A percentile compares a stretch with the other conserved stretches of the same genome.
Evolutionary conservation across 2,113 vertebrate genomes (phyloP).

Genomic region (Neogale vison): DNA sequence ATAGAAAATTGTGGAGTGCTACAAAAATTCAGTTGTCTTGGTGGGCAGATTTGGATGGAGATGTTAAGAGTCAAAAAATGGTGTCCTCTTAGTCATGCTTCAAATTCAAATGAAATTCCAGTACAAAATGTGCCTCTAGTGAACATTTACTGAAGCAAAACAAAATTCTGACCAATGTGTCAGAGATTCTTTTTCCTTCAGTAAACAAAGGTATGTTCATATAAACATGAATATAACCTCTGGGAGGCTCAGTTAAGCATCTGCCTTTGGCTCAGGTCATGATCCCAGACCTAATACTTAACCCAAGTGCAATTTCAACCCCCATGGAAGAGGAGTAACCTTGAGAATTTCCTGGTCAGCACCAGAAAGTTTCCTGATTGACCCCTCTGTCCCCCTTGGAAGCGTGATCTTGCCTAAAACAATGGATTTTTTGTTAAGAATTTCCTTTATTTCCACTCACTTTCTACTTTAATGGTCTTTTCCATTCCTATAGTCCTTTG

Average conservation of each 20-base stretch:
- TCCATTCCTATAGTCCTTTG: background rate
- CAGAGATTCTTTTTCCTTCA: constrained; percentile 60
- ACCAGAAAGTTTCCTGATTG: no score
- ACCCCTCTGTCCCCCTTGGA: no score
- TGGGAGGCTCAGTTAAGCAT: no score
- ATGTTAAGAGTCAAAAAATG: background rate
- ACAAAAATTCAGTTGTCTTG: background rate
- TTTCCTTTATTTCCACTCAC: no score
- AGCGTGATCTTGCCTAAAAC: no score
- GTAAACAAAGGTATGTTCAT: constrained; percentile 41
- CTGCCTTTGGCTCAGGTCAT: no score
- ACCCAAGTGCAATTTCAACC: background rate
- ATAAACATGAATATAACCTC: background rate
- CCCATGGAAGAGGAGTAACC: background rate
- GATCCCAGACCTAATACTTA: background rate
- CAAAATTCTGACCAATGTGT: background rate
- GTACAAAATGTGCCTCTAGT: background rate
- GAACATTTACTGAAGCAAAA: background rate
- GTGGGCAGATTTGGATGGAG: background rate
- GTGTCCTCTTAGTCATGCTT: background rate
- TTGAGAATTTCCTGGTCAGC: background rate
- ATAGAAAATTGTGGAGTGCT: background rate
- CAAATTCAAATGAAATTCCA: background rate
- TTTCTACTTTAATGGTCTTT: no score
- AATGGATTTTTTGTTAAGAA: no score